These are phyloP conservation scores for Vombatus ursinus DNA, from an alignment of 2,113 vertebrate genomes.

Conservation along the genomic window DNA sequence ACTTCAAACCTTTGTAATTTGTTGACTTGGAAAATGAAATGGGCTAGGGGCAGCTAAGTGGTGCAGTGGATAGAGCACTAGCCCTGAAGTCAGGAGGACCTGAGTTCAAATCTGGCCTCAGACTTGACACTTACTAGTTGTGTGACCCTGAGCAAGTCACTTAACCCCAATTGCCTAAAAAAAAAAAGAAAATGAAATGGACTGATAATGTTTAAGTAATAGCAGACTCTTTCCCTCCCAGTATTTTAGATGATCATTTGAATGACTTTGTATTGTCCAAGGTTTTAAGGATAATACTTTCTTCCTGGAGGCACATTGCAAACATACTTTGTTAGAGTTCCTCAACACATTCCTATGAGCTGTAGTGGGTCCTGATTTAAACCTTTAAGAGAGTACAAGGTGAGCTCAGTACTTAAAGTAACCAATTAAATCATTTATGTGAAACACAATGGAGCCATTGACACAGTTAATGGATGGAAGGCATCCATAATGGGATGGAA, in stretches of 20 bases:
- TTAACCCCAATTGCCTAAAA: too few species aligned
- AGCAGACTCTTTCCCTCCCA: background rate
- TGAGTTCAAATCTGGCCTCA: too few species aligned
- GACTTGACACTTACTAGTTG: too few species aligned
- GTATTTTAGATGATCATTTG: background rate
- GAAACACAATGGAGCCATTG: background rate
- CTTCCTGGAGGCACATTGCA: background rate
- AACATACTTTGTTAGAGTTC: background rate
- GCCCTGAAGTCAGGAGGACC: too few species aligned
- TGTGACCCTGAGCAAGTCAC: too few species aligned
- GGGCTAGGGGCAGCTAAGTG: too few species aligned
- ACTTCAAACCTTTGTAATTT: background rate
- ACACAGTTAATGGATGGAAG: background rate
- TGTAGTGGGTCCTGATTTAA: background rate
- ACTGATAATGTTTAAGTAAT: background rate
- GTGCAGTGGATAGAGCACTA: too few species aligned
- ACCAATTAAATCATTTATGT: background rate
- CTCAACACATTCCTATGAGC: background rate
- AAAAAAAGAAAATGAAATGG: too few species aligned
- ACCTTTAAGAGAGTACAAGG: background rate
- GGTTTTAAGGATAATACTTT: background rate
- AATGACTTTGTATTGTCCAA: background rate
- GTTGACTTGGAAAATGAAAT: background rate
- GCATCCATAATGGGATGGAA: background rate
- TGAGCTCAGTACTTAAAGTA: background rate